Conservation (phyloP, 2,113 vertebrate genomes). For the Anoura caudifer region DNA sequence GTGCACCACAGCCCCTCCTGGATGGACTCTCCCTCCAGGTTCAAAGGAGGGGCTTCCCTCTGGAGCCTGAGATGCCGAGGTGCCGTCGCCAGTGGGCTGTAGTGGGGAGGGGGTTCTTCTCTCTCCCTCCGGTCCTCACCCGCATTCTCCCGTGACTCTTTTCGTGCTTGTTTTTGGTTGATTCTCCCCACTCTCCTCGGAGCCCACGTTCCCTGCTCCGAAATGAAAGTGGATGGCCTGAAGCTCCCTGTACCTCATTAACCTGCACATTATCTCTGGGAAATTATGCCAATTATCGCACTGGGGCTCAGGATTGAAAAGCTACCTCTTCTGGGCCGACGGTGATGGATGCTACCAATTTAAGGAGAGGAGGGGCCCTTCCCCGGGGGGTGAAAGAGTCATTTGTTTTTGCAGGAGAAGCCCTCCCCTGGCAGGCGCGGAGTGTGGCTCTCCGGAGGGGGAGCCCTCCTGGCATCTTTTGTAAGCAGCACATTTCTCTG, state of each 20-base stretch:
- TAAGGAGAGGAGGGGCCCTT: slow-evolving; percentile 38
- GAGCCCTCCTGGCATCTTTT: background rate
- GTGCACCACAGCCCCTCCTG: rapidly evolving
- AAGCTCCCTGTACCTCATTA: slow-evolving; percentile 40
- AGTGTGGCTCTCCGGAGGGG: background rate
- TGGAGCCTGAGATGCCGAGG: background rate
- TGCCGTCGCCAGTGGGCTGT: rapidly evolving
- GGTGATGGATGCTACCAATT: slow-evolving; percentile 61
- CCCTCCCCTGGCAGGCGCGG: background rate
- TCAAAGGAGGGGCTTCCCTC: background rate
- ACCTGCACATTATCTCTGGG: slow-evolving; percentile 41
- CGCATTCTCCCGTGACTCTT: background rate
- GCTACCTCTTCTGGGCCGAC: background rate
- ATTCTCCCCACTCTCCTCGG: background rate
- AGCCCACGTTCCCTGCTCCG: background rate
- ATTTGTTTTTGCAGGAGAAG: slow-evolving; percentile 45
- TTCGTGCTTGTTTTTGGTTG: background rate
- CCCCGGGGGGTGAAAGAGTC: background rate
- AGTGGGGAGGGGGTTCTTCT: background rate
- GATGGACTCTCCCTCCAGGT: background rate
- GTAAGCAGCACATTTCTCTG: background rate
- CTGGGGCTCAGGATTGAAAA: slow-evolving; percentile 46
- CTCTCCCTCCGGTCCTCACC: background rate
- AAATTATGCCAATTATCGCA: slow-evolving; percentile 51
- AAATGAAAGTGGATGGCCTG: slow-evolving; percentile 18